These are phyloP conservation scores for Petrocephalus zakoni DNA, from an alignment of 2,113 vertebrate species.

Conservation along the genomic window DNA sequence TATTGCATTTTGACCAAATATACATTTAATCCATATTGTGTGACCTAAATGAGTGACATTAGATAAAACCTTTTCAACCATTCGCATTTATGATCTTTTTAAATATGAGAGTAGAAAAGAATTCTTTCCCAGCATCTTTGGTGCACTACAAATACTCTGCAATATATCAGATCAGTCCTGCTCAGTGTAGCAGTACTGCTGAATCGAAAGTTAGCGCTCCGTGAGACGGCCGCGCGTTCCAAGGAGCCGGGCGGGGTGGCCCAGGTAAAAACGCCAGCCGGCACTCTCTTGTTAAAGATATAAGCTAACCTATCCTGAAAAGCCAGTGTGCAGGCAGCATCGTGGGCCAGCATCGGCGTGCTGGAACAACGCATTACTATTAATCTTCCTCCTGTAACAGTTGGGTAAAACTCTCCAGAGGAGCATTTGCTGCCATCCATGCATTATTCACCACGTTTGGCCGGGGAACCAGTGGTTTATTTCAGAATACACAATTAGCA, in stretches of 20 bases:
- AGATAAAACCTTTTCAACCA: background rate
- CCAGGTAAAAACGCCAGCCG: background rate
- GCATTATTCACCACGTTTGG: conserved; percentile 30
- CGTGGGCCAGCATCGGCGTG: background rate
- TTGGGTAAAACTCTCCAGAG: conserved; percentile 27
- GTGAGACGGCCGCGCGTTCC: background rate
- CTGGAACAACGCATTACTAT: conserved; percentile 12
- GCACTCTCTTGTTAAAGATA: conserved; percentile 1
- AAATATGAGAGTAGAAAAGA: background rate
- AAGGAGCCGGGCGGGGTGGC: background rate
- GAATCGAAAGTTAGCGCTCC: background rate
- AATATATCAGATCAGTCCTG: background rate
- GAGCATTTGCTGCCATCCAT: conserved; percentile 26
- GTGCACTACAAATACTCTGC: background rate
- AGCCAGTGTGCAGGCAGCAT: background rate
- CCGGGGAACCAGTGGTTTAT: conserved; percentile 27
- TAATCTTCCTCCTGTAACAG: conserved; percentile 26
- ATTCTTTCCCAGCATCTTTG: background rate
- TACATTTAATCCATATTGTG: background rate
- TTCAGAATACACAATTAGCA: conserved; percentile 30
- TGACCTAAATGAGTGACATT: background rate
- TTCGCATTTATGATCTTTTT: background rate
- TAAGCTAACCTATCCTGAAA: background rate
- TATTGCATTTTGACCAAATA: background rate
- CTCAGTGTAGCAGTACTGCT: background rate